Conservation (phyloP, 2,888 invertebrate genomes). For the Eurytoma adleriae region DNA sequence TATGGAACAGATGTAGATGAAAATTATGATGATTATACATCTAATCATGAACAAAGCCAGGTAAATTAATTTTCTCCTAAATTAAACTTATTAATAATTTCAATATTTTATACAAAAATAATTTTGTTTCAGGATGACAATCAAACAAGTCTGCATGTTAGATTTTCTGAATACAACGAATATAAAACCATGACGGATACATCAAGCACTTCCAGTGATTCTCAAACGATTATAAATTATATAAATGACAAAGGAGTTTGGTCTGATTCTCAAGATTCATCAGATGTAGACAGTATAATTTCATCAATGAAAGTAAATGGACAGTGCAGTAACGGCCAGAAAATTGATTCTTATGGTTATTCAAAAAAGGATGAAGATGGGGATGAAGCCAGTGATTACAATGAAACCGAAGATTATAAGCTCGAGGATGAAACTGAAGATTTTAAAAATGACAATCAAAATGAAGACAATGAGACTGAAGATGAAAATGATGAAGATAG, state of each 20-base stretch:
- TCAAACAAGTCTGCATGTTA: conserved; percentile 69
- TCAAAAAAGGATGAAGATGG: conserved; percentile 17
- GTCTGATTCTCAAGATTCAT: conserved; percentile 70
- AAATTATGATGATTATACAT: conserved; percentile 43
- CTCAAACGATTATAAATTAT: conserved; percentile 60
- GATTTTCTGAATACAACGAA: conserved; percentile 73
- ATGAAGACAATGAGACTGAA: conserved; percentile 44
- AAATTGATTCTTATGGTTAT: conserved; percentile 25
- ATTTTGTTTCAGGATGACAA: conserved; percentile 56
- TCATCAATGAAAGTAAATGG: conserved; percentile 10
- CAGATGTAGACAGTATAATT: conserved; percentile 63
- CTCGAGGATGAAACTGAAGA: conserved; percentile 42
- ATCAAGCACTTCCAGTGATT: conserved; percentile 67
- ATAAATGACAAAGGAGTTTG: conserved; percentile 64
- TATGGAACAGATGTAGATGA: conserved; percentile 59
- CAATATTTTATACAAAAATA: conserved; percentile 15
- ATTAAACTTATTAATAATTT: not conserved
- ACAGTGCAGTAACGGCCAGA: conserved; percentile 14
- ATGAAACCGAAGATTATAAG: conserved; percentile 29
- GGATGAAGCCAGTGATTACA: not conserved
- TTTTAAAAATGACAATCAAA: conserved; percentile 27
- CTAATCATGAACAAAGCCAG: conserved; percentile 42
- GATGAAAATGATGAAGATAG: conserved; percentile 58
- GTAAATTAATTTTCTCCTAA: conserved; percentile 11
- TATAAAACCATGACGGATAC: conserved; percentile 71